Evolutionary conservation across 2,888 invertebrate genomes (phyloP).

Genomic region (Stegana nigrithorax): DNA sequence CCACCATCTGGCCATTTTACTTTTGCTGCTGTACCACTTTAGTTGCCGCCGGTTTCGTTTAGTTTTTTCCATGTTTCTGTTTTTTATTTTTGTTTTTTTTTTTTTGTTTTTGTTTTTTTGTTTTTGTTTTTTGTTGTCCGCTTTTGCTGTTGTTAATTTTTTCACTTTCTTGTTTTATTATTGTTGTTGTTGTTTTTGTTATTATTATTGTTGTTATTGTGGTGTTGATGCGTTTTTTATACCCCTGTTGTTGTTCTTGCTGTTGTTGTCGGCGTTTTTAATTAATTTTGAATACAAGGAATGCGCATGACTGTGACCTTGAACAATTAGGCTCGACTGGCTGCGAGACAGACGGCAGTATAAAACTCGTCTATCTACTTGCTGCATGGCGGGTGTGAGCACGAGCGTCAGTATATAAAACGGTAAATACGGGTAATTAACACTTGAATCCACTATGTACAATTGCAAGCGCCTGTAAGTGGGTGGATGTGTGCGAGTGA

Average conservation of each 20-base stretch:
- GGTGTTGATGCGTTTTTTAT: slow-evolving; percentile 29
- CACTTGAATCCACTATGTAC: slow-evolving; percentile 50
- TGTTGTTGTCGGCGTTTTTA: slow-evolving; percentile 41
- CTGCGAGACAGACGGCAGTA: background rate
- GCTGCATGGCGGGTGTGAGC: too few species aligned
- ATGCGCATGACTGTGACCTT: slow-evolving; percentile 59
- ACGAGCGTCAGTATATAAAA: too few species aligned
- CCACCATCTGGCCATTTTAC: background rate
- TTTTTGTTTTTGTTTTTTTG: slow-evolving; percentile 3
- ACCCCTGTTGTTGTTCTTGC: slow-evolving; percentile 18
- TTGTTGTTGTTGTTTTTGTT: slow-evolving; percentile 23
- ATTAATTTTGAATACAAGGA: slow-evolving; percentile 59
- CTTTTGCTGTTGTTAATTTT: background rate
- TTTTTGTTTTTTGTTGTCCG: background rate
- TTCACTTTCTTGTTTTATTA: slow-evolving; percentile 12
- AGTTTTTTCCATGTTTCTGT: background rate
- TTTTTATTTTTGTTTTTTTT: background rate
- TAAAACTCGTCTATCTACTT: background rate
- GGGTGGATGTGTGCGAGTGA: slow-evolving; percentile 30
- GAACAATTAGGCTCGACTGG: slow-evolving; percentile 51
- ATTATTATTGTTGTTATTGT: slow-evolving; percentile 29
- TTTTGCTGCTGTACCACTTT: background rate
- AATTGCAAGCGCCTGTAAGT: background rate
- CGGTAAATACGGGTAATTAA: slow-evolving; percentile 53
- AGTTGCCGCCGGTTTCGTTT: slow-evolving; percentile 3